Conservation (phyloP, 1,140 invertebrate species). For the Leptopilina boulardi region DNA sequence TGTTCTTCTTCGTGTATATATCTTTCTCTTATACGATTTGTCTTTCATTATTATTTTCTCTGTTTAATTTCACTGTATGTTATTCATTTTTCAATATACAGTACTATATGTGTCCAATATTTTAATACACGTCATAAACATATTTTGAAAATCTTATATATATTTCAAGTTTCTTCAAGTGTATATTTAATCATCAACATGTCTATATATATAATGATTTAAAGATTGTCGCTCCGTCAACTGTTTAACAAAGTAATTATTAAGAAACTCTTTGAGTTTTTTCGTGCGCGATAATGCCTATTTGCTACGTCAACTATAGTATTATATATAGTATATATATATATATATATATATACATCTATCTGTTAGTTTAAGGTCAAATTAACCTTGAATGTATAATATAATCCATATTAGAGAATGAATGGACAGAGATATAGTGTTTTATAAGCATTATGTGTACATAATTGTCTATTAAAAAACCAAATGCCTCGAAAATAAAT, state of each 20-base stretch:
- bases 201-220: too few species aligned
- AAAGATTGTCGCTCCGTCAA: background rate
- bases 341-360: too few species aligned
- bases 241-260: background rate
- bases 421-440: constrained; percentile 1
- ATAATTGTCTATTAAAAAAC: background rate
- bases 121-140: background rate
- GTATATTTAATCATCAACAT: too few species aligned
- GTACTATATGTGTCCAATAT: background rate
- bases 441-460: background rate
- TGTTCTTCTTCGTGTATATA: background rate
- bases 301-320: background rate
- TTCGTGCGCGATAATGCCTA: background rate
- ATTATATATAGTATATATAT: too few species aligned
- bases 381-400: constrained; percentile 11
- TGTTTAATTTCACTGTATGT: background rate
- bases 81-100: background rate
- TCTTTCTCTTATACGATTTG: background rate
- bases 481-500: too few species aligned
- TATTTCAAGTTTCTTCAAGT: background rate
- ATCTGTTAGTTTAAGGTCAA: background rate
- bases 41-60: background rate
- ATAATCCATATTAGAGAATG: constrained; percentile 14
- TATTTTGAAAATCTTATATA: background rate
- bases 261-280: background rate